phyloP scores from a whole-genome alignment of 2,113 vertebrate species.

The Lophotis ruficrista region DNA sequence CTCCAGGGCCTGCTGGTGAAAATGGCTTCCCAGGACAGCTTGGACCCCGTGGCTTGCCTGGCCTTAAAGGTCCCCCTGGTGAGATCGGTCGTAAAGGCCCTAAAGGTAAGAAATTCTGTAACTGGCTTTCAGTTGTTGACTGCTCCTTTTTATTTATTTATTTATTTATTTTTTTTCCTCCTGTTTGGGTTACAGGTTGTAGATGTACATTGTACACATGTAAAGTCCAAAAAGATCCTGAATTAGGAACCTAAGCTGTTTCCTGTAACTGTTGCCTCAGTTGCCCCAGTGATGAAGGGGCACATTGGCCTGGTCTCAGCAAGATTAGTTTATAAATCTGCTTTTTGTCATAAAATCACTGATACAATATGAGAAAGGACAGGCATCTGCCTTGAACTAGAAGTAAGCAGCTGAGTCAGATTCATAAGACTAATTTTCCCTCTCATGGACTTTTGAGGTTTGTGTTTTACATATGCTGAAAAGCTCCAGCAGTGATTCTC shows the following conservation, averaged over 20 bases:
- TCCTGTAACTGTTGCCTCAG: neutral
- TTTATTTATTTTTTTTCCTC: too few relatives aligned
- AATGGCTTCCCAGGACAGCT: slow-evolving; percentile 93
- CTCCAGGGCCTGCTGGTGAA: slow-evolving; percentile 86
- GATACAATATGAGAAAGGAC: neutral
- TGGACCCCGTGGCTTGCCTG: slow-evolving; percentile 90
- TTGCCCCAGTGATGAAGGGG: neutral
- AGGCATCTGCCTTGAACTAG: neutral
- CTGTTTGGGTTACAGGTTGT: neutral
- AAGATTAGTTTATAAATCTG: neutral
- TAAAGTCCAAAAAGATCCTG: neutral
- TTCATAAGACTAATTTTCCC: neutral
- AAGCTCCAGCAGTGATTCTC: neutral
- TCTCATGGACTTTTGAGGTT: neutral
- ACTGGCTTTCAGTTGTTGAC: neutral
- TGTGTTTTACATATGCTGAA: neutral
- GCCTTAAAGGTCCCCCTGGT: slow-evolving; percentile 93
- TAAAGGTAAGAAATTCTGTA: slow-evolving; percentile 83
- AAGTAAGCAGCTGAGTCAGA: neutral
- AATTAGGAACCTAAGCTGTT: neutral
- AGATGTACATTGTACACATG: fast-evolving
- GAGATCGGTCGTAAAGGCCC: slow-evolving; percentile 86
- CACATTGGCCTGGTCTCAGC: neutral
- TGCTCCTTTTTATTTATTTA: neutral
- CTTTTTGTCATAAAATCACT: neutral